Evolutionary conservation across 2,113 vertebrate species (phyloP), one percentile per base, ranked within the genome.

Genomic region (Cebus imitator): DNA sequence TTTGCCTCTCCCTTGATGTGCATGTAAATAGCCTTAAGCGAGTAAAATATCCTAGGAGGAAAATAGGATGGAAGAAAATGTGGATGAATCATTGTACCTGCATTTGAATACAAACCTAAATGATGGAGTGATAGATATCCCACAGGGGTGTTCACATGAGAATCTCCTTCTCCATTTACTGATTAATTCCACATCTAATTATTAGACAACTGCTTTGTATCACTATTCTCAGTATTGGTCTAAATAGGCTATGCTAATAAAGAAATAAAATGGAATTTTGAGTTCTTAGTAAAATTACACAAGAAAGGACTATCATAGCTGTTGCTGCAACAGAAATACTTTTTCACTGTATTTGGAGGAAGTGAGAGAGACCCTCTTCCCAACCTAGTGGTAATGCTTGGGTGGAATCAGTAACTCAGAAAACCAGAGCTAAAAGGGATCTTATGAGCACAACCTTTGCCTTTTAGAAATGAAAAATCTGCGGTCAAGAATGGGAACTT

Each of bases 351-450:
- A 43, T 83, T 86, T 85, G 17, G 27, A n/a, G 5, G 17, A 32
- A 23, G 64, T n/a, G 76, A 86, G 64, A 85, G 43, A 58, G 2
- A 50, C 17, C n/a, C 25, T 72, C 48, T 12, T 93, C 21, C 87
- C 43, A 80, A 23, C 68, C 50, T 68, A 64, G 8, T 79, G 79
- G 27, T 61, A 43, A 61, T 43, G 7, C 55, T n/a, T 72, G 21
- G 40, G 40, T 73, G n/a, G 48, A 95, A 88, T 95, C 78, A 35
- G n/a, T 85, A 79, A 43, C n/a, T 61, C 72, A 90, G 40, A 96
- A 90, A 72, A 5, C 6, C 58, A 68, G 80, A 52, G 27, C 43
- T 78, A 32, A 79, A 89, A 52, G 5, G 8, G 35, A 58, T 61
- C 40, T 89, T 68, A 21, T 23, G 32, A 48, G 57, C 37, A 55